A percentile compares a stretch with the other conserved stretches of the same genome.
phyloP scores from a whole-genome alignment of 2,113 vertebrate species.

The Opisthocomus hoazin region DNA sequence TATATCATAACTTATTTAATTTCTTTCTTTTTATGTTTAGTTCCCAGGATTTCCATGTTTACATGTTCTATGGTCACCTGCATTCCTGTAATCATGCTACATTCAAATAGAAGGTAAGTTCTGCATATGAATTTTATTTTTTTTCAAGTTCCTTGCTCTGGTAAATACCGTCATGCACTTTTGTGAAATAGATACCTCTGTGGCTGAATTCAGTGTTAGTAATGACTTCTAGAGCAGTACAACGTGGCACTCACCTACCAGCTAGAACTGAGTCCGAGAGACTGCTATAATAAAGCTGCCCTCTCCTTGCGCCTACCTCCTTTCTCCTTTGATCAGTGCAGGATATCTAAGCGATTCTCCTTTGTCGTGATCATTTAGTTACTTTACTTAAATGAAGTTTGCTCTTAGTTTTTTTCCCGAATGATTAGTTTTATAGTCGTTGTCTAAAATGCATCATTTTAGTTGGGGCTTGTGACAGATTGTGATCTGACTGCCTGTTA shows the following conservation, averaged over 20 bases:
- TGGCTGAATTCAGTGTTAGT: neutral
- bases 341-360: neutral
- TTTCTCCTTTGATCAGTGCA: neutral
- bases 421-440: neutral
- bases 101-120: slow-evolving; percentile 64
- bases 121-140: accelerated
- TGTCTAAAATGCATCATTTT: neutral
- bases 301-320: neutral
- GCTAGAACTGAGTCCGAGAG: neutral
- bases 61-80: slow-evolving; percentile 77
- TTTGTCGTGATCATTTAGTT: neutral
- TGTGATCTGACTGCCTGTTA: neutral
- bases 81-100: slow-evolving; percentile 77
- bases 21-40: neutral
- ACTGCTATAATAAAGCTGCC: neutral
- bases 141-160: neutral
- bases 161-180: neutral
- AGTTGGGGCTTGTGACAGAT: neutral
- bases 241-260: neutral
- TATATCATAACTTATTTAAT: neutral
- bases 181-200: neutral
- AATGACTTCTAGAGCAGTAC: neutral
- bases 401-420: neutral
- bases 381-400: neutral
- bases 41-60: slow-evolving; percentile 63